Base-by-base conservation (phyloP, 2,888 invertebrate species). In the Xestia xanthographa region DNA sequence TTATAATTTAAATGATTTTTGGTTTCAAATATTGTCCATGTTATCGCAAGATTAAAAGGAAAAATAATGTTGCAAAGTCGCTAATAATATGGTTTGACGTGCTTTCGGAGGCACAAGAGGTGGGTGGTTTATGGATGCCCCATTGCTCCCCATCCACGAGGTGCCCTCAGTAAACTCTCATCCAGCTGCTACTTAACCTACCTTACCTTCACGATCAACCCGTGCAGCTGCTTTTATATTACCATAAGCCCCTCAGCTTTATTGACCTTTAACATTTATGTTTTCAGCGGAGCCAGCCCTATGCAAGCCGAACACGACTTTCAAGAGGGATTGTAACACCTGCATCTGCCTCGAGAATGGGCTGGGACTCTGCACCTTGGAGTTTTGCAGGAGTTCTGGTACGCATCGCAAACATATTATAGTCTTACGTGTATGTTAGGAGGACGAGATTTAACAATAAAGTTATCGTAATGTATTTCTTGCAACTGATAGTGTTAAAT, bases 261-360 rank as follows among this genome's bases (percentile, higher is more conserved):
- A 34, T 34, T 34, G 14, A 43, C 0, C 17, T 34, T 11, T 63
- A 12, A 17, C 38, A 6, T 62, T n/a, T 14, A 20, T 4, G 41
- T 29, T 91, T 92, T 45, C 91, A 95, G 94, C 84, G 69, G 91
- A 93, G 43, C 94, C 94, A 2, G 85, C 91, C 14, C 86, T 86
- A 29, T 97, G 97, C 88, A 95, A 95, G 77, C 96, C 97, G 1
- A 93, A 94, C 84, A 95, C 96, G 34, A 93, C 93, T 41, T 96
- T 97, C 88, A 87, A 89, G 78, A 90, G 94, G 26, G 96, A 95
- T 72, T 97, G 97, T 90, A 97, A 97, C 90, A 94, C 92, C 1
- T 97, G 97, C 87, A 90, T 92, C 34, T 97, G 97, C 82, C 92
- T 95, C 14, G 90, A 93, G 6, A 94, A 93, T 50, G 96, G 97